Base-by-base conservation (phyloP, 2,888 invertebrate genomes). In the Chloromyia formosa region DNA sequence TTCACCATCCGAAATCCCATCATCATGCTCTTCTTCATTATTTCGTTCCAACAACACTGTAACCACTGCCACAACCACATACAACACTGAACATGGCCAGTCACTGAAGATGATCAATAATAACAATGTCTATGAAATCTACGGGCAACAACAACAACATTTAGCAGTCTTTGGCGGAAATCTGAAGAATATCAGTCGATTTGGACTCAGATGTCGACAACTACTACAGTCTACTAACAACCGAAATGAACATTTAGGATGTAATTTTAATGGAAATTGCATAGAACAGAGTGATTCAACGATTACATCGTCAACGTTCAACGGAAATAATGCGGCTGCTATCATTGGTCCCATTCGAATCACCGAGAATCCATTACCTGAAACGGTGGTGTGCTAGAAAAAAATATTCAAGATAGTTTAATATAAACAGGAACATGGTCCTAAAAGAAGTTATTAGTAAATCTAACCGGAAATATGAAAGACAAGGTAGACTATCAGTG, bases 311-410 rank as follows among this genome's bases (percentile, higher is more conserved):
- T 78, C 75, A 80, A 80, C 75, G 82, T 82, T 16, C 83, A 83
- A 40, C 40, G 40, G 35, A 22, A 23, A 23, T 84, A 83, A 77
- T 81, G 81, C 75, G 79, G 80, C 77, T 77, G 74, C 69, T 77
- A 7, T 18, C 74, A 78, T 56, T 78, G 20, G 80, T 80, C 77
- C 83, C 78, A 85, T 85, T 79, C 85, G 85, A 78, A 85, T 85
- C 78, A 85, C 85, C 71, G 85, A 85, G 80, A 85, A 85, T 81
- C 85, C 85, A 79, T 80, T 85, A 81, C 85, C 85, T 75, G 85
- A 85, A 79, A 82, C 85, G 77, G 83, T 85, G 76, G 83, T 82
- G 81, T 85, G 85, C 80, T 85, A 85, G 81, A 56, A 69, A 66
- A 7, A 35, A 4, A 35, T 35, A 35, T 35, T 35, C 27, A 35